Base-by-base conservation (phyloP, 2,888 invertebrate genomes). In the Autographa gamma region DNA sequence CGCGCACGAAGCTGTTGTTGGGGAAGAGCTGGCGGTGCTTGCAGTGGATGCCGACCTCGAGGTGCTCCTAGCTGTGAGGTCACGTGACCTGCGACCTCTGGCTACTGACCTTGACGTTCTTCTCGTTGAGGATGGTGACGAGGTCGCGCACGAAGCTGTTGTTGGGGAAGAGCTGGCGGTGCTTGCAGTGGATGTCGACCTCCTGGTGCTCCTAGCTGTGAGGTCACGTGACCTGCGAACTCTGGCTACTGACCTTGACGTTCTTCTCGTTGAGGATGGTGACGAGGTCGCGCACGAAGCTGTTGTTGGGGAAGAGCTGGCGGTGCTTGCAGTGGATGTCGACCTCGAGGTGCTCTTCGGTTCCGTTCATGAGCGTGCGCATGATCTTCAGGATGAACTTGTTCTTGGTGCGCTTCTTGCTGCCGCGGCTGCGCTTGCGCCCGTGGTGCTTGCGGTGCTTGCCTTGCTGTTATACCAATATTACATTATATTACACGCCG, bases 281-380 rank as follows among this genome's bases (percentile, higher is more conserved):
- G 74, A 95, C 95, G 1, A 95, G 79, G 70, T 95, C 95, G 4
- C 95, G 69, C 6, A 95, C 95, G 79, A 95, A 94, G 13, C 84
- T 85, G 83, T 95, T 91, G 79, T 95, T 95, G 2, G 95, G 95
- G 71, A 81, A 88, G 59, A 95, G 85, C 18, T 79, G 85, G 0
- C 58, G 61, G 66, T 95, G 95, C 19, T 79, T 82, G 85, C 95
- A 95, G 76, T 90, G 89, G 0, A 95, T 79, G 66, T 94, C 94
- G 60, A 90, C 88, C 75, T 95, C 95, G 9, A 95, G 73, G 66
- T 95, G 95, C 0, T 95, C 91, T 11, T 90, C 90, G 0, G 86
- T 81, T 31, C 80, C 75, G 81, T 92, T 92, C 69, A 61, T 73
- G 0, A 85, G 74, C 0, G 86, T 86, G 0, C 95, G 84, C 2